Evolutionary conservation across 2,113 vertebrate species (phyloP).

Genomic region (Aplodontia rufa): DNA sequence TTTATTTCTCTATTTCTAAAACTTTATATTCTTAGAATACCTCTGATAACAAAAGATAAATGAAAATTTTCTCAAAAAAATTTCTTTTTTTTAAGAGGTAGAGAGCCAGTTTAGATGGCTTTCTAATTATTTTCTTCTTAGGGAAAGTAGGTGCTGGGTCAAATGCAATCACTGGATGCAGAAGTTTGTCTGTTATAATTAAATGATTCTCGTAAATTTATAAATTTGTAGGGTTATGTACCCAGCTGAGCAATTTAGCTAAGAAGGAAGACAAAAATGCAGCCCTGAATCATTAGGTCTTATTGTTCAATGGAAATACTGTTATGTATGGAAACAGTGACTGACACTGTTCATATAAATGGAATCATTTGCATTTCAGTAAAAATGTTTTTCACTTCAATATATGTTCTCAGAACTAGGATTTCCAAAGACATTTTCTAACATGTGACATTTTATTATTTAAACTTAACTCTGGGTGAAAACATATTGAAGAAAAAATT

Average conservation of each 20-base stretch:
- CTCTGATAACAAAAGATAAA: not conserved
- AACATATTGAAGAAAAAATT: not conserved
- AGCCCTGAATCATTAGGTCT: no score
- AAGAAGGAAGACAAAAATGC: not conserved
- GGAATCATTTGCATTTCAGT: not conserved
- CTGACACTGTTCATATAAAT: not conserved
- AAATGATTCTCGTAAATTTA: not conserved
- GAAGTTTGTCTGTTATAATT: not conserved
- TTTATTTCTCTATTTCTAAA: not conserved
- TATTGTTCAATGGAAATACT: not conserved
- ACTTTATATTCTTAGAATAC: not conserved
- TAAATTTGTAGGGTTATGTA: not conserved
- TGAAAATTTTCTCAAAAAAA: not conserved
- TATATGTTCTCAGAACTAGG: not conserved
- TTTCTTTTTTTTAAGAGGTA: not conserved
- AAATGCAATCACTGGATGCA: not conserved
- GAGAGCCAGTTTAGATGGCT: not conserved
- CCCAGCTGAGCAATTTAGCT: not conserved
- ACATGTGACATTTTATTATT: not conserved
- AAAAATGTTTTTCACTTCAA: not conserved
- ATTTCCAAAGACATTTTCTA: not conserved
- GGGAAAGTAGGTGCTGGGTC: not conserved
- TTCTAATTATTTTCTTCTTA: not conserved
- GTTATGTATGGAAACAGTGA: not conserved
- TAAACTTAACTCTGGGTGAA: not conserved